A percentile compares a stretch with the other conserved stretches of the same genome.
phyloP scores from a whole-genome alignment of 1,140 invertebrate species.

The Cherax quadricarinatus region DNA sequence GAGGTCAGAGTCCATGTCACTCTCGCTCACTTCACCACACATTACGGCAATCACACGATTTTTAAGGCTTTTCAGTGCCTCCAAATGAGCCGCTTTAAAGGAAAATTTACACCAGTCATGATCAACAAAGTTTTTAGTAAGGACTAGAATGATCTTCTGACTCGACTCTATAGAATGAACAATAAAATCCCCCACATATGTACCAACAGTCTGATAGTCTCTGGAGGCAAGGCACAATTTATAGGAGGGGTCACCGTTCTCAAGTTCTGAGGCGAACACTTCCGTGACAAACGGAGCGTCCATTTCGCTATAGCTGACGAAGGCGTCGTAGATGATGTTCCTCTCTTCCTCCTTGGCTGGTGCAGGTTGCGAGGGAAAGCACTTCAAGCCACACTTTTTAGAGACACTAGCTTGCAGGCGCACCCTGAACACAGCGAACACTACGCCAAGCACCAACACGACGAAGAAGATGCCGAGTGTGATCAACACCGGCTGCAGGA shows the following conservation, averaged over 20 bases:
- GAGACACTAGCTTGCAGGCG: slow-evolving; percentile 83
- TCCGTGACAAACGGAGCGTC: slow-evolving; percentile 93
- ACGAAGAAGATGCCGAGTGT: slow-evolving; percentile 82
- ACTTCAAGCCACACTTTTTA: slow-evolving; percentile 75
- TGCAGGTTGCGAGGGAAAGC: slow-evolving; percentile 85
- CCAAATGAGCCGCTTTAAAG: slow-evolving; percentile 76
- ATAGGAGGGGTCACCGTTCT: slow-evolving; percentile 84
- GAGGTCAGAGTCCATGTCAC: slow-evolving; percentile 71
- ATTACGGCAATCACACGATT: slow-evolving; percentile 67
- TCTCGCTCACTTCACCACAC: slow-evolving; percentile 66
- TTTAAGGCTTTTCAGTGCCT: slow-evolving; percentile 69
- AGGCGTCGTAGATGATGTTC: slow-evolving; percentile 88
- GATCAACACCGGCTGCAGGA: slow-evolving; percentile 88
- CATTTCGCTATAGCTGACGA: slow-evolving; percentile 94
- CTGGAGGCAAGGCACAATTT: slow-evolving; percentile 77
- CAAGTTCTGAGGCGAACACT: slow-evolving; percentile 88
- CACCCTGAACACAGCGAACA: slow-evolving; percentile 85
- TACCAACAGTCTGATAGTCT: slow-evolving; percentile 80
- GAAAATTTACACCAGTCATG: slow-evolving; percentile 75
- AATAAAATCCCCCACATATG: slow-evolving; percentile 85
- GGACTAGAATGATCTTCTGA: slow-evolving; percentile 90
- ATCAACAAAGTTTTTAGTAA: slow-evolving; percentile 95
- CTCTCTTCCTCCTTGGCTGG: slow-evolving; percentile 75
- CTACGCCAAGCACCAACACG: slow-evolving; percentile 80
- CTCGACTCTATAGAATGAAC: slow-evolving; percentile 78